Conservation (phyloP, 2,113 vertebrate genomes). For the Salvelinus sp. region DNA sequence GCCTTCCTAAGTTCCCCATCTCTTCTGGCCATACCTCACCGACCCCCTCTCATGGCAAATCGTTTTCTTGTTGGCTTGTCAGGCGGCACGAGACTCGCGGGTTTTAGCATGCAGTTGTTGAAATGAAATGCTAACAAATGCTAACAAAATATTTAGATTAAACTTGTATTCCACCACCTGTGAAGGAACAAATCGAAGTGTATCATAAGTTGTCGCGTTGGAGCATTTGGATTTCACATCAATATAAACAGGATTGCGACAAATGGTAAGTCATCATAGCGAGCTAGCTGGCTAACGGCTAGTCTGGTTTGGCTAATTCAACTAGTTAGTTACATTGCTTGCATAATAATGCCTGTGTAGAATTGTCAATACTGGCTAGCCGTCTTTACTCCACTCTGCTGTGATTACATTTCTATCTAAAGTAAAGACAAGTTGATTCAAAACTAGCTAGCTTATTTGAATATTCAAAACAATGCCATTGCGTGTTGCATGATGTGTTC, state of each 20-base stretch:
- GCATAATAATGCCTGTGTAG: too few relatives aligned
- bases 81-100: conserved; percentile 40
- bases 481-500: neutral
- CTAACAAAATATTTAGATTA: too few relatives aligned
- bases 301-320: neutral
- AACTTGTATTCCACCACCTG: neutral
- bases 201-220: neutral
- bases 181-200: neutral
- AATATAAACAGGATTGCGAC: neutral
- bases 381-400: neutral
- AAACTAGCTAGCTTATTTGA: too few relatives aligned
- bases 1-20: neutral
- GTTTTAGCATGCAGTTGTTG: conserved; percentile 4
- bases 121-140: neutral
- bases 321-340: neutral
- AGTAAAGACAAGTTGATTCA: neutral
- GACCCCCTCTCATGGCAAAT: conserved; percentile 56
- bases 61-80: conserved; percentile 38
- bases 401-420: neutral
- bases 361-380: too few relatives aligned
- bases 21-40: conserved; percentile 58
- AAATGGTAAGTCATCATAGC: conserved; percentile 4
- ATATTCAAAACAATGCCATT: too few relatives aligned
- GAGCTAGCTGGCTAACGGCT: neutral
- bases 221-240: neutral